These are phyloP conservation scores for Eleginops maclovinus DNA, from an alignment of 2,113 vertebrate species.

Conservation along the genomic window DNA sequence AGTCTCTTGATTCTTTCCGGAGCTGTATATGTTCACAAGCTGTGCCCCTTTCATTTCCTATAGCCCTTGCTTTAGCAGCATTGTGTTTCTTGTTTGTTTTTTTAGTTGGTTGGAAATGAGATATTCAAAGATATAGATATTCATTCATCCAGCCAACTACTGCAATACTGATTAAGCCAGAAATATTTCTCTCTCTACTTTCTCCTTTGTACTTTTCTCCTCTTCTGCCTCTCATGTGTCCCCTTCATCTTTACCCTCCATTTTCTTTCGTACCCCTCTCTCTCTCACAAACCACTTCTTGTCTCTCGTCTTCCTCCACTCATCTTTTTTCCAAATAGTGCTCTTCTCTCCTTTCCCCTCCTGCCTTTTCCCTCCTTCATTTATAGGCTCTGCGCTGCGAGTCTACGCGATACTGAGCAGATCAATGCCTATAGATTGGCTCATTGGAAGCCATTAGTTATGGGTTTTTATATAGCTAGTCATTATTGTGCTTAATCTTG, in stretches of 20 bases:
- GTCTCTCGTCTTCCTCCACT: constrained; percentile 7
- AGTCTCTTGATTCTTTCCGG: too few relatives aligned
- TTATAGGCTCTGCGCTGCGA: constrained; percentile 65
- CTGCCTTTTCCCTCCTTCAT: constrained; percentile 56
- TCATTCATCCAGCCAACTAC: background rate
- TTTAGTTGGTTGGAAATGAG: background rate
- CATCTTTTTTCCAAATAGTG: constrained; percentile 26
- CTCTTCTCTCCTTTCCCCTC: constrained; percentile 12
- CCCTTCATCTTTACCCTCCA: constrained; percentile 10
- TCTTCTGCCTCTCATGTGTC: background rate
- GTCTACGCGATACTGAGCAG: constrained; percentile 84
- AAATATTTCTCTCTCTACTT: background rate
- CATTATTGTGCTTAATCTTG: constrained; percentile 93
- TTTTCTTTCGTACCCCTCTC: constrained; percentile 7
- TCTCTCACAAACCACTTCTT: constrained; percentile 4
- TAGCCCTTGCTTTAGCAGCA: background rate
- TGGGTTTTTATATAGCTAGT: constrained; percentile 91
- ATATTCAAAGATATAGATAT: background rate
- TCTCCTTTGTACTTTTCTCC: background rate
- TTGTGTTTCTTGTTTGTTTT: background rate
- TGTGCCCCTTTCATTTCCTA: background rate
- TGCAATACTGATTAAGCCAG: background rate
- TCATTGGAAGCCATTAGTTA: constrained; percentile 90
- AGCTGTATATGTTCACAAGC: too few relatives aligned
- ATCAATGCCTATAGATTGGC: constrained; percentile 91